These are phyloP conservation scores for Mormyrus proboscirostris DNA, from an alignment of 2,797 vertebrate species.

Conservation along the genomic window DNA sequence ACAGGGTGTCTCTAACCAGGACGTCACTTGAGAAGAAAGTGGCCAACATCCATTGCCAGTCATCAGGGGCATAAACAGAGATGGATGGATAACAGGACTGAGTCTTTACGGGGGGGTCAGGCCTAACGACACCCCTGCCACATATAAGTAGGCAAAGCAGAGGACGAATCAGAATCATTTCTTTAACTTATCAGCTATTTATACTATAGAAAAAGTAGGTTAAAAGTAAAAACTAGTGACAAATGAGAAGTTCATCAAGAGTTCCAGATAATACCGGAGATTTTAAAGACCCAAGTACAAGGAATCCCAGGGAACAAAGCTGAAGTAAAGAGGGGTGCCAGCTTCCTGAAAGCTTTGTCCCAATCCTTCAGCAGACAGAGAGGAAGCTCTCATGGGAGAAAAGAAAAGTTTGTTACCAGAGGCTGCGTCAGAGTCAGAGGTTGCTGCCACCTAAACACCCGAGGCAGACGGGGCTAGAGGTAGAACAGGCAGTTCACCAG, in stretches of 20 bases:
- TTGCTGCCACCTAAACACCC: not conserved
- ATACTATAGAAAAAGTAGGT: not conserved
- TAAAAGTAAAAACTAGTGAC: not conserved
- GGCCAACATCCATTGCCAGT: not conserved
- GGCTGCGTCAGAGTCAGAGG: not conserved
- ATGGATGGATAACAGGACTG: not conserved
- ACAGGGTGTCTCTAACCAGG: not conserved
- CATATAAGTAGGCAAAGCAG: not conserved
- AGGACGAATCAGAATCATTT: not conserved
- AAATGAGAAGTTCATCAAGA: not conserved
- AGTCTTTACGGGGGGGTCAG: not conserved
- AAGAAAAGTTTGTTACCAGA: not conserved
- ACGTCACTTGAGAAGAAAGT: not conserved
- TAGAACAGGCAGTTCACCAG: not conserved
- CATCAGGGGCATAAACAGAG: not conserved
- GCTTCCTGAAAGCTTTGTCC: not conserved
- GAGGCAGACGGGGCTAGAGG: not conserved
- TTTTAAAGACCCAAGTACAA: not conserved
- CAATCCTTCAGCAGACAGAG: not conserved
- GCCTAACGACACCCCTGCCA: not conserved
- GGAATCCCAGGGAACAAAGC: not conserved
- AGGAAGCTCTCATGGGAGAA: not conserved
- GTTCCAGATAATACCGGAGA: not conserved
- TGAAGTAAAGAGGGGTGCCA: not conserved
- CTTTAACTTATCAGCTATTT: not conserved